These are phyloP conservation scores for Agelastica alni DNA, from an alignment of 2,888 invertebrate species.

Conservation along the genomic window DNA sequence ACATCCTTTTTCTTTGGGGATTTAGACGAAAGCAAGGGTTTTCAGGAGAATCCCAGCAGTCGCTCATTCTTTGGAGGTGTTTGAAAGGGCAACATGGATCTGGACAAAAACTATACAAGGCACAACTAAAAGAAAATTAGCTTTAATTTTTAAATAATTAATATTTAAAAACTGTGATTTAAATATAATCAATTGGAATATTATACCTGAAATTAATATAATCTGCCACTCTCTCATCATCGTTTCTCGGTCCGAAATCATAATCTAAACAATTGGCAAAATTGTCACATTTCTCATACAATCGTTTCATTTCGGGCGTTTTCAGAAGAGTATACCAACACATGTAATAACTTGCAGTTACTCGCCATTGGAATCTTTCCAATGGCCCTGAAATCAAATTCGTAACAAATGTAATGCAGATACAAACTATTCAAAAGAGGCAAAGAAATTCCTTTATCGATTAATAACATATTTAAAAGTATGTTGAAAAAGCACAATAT, in stretches of 20 bases:
- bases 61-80: conserved; percentile 52
- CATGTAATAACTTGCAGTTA: conserved; percentile 68
- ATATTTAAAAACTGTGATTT: no score
- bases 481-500: no score
- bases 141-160: no score
- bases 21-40: conserved; percentile 63
- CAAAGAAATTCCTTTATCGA: no score
- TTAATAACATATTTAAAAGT: no score
- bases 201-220: conserved; percentile 47
- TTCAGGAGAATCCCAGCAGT: conserved; percentile 56
- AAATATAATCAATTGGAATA: no score
- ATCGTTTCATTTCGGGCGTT: conserved; percentile 57
- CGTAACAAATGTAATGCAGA: no score
- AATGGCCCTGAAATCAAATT: no score
- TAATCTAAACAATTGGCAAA: conserved; percentile 63
- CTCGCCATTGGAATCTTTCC: conserved; percentile 67
- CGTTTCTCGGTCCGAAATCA: conserved; percentile 54
- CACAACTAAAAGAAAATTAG: conserved; percentile 62
- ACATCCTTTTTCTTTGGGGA: conserved; percentile 44
- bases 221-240: conserved; percentile 63
- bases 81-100: conserved; percentile 66
- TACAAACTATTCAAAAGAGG: no score
- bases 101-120: conserved; percentile 65
- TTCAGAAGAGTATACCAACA: conserved; percentile 69
- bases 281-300: conserved; percentile 66